phyloP scores from a whole-genome alignment of 2,113 vertebrate species.

The Clupea harengus region DNA sequence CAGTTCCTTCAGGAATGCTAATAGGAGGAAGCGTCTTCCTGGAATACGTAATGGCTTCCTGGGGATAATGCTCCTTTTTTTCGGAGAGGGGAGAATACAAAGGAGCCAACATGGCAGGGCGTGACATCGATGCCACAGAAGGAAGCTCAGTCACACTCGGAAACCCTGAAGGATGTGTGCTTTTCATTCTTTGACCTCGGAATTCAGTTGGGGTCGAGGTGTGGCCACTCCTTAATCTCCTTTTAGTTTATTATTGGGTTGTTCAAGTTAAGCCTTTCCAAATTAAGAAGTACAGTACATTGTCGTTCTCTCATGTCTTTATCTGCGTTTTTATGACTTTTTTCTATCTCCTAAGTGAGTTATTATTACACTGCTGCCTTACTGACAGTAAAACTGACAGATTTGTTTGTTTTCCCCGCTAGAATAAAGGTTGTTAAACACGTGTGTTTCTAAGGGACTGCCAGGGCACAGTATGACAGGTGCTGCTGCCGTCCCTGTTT shows the following conservation, averaged over 20 bases:
- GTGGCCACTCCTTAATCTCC: neutral
- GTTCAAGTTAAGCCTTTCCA: neutral
- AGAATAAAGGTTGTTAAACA: neutral
- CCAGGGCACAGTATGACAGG: neutral
- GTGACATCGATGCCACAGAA: neutral
- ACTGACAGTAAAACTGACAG: neutral
- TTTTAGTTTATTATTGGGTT: neutral
- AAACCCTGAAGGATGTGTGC: slow-evolving; percentile 8
- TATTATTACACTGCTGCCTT: neutral
- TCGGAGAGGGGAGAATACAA: slow-evolving; percentile 1
- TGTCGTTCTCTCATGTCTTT: neutral
- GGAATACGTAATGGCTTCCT: slow-evolving; percentile 49
- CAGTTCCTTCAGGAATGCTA: slow-evolving; percentile 46
- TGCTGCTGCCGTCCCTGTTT: neutral
- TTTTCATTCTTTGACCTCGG: neutral
- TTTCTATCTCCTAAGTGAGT: neutral
- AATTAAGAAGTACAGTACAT: neutral
- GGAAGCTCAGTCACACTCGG: neutral
- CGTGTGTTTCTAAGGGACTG: neutral
- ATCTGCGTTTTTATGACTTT: neutral
- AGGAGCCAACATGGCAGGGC: neutral
- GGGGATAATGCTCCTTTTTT: slow-evolving; percentile 53
- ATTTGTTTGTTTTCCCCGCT: neutral
- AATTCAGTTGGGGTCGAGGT: neutral
- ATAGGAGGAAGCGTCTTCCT: slow-evolving; percentile 52